A percentile compares a stretch with the other conserved stretches of the same genome.
phyloP scores from a whole-genome alignment of 2,888 invertebrate species.

The Lasioglossum leucozonium region DNA sequence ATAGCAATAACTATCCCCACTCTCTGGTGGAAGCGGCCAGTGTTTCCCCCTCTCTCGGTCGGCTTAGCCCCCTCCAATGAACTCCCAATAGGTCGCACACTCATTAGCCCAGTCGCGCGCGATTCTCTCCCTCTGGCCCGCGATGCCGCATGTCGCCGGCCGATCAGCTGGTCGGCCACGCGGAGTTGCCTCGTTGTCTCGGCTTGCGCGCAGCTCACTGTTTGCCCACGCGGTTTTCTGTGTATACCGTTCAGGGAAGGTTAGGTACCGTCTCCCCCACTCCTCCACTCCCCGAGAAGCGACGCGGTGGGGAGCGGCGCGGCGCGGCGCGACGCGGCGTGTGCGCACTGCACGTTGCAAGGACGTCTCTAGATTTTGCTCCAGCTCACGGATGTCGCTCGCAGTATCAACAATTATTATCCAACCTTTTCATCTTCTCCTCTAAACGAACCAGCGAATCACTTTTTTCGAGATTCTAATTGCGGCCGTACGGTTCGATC shows the following conservation, averaged over 20 bases:
- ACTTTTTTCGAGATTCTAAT: background rate
- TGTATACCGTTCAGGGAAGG: slow-evolving; percentile 65
- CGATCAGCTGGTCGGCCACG: slow-evolving; percentile 87
- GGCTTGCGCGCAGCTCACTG: slow-evolving; percentile 69
- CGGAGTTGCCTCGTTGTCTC: slow-evolving; percentile 78
- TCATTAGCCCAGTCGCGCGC: slow-evolving; percentile 83
- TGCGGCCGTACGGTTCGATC: background rate
- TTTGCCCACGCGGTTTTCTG: slow-evolving; percentile 75
- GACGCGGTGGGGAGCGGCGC: too few relatives aligned
- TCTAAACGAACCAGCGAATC: too few relatives aligned
- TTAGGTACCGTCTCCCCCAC: slow-evolving; percentile 54
- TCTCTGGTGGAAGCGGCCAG: slow-evolving; percentile 29
- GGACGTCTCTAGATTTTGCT: slow-evolving; percentile 54
- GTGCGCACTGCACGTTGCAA: slow-evolving; percentile 64
- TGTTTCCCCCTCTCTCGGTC: slow-evolving; percentile 45
- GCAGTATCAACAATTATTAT: background rate
- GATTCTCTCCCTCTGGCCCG: slow-evolving; percentile 79
- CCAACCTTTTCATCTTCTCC: slow-evolving; percentile 1
- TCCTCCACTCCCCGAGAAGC: slow-evolving; percentile 55
- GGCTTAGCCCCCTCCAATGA: slow-evolving; percentile 65
- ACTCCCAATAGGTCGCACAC: slow-evolving; percentile 82
- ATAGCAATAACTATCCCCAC: slow-evolving; percentile 83
- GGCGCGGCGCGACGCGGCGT: slow-evolving; percentile 49
- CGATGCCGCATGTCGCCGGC: slow-evolving; percentile 88
- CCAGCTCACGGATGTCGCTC: slow-evolving; percentile 25